These are phyloP conservation scores for Papilio machaon DNA, from an alignment of 1,140 invertebrate species.

Conservation along the genomic window DNA sequence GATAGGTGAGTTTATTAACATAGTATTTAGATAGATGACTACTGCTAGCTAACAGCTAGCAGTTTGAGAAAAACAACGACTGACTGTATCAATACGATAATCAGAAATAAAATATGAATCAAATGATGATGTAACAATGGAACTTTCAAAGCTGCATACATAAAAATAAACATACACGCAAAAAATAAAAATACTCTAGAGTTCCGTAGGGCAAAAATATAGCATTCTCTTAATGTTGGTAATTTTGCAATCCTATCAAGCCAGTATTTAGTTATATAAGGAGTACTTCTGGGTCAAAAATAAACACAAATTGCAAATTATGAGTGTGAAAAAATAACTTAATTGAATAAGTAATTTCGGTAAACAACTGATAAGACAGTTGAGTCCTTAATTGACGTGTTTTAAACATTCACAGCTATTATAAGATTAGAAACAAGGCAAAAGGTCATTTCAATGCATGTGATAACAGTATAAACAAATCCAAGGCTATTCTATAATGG, in stretches of 20 bases:
- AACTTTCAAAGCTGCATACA: too few relatives aligned
- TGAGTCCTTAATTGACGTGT: constrained; percentile 38
- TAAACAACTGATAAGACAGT: constrained; percentile 33
- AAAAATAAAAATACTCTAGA: too few relatives aligned
- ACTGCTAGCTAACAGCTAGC: neutral
- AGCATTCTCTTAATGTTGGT: too few relatives aligned
- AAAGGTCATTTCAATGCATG: constrained; percentile 66
- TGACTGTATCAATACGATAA: neutral
- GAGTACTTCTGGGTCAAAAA: neutral
- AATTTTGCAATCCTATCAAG: neutral
- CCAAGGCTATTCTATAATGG: constrained; percentile 26
- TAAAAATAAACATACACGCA: too few relatives aligned
- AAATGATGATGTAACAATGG: neutral
- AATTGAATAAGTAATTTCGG: constrained; percentile 25
- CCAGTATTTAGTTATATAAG: neutral
- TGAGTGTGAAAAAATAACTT: constrained; percentile 13
- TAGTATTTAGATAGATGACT: neutral
- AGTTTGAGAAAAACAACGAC: neutral
- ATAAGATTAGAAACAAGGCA: constrained; percentile 55
- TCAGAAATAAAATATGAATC: neutral
- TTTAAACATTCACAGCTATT: constrained; percentile 46
- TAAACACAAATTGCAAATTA: neutral
- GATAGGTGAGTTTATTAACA: constrained; percentile 86
- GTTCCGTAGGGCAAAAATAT: too few relatives aligned
- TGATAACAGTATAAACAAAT: constrained; percentile 56